Evolutionary conservation across 2,888 invertebrate species (phyloP), one percentile per base, ranked within the genome.

Genomic region (Ischnus inquisitorius): DNA sequence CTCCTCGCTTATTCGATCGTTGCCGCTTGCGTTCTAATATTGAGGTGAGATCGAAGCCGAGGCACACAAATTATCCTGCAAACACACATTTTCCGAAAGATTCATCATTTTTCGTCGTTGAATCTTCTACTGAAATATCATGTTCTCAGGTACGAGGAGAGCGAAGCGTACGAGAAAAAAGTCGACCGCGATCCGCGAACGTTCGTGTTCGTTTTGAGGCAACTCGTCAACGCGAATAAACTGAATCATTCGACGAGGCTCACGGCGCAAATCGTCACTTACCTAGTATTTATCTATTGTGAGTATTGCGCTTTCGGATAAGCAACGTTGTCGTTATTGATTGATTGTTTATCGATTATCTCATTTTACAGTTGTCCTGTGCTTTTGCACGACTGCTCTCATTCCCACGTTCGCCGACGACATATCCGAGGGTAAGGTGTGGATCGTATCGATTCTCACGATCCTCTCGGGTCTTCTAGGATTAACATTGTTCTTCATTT

Each of bases 1-100:
- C 94, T 98, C 22, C 94, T 97, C 77, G 97, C 98, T 0, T 98
- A 98, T 93, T 97, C 98, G 0, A 97, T 98, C 92, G 98, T 98
- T 1, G 97, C 98, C 0, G 96, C 97, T 3, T 97, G 97, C 88
- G 97, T 98, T 0, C 95, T 98, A 12, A 95, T 98, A 71, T 94
- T 98, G 5, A 96, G 98, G 95, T 98, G 94, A 88, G 75, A 82
- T 51, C 19, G 46, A 51, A n/a, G n/a, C n/a, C n/a, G n/a, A n/a
- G n/a, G n/a, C n/a, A n/a, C n/a, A n/a, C n/a, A n/a, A n/a, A n/a
- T n/a, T n/a, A n/a, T n/a, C n/a, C n/a, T n/a, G n/a, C n/a, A n/a
- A n/a, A n/a, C n/a, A n/a, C n/a, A n/a, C n/a, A n/a, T n/a, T n/a
- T n/a, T n/a, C n/a, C n/a, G n/a, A n/a, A n/a, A n/a, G n/a, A n/a